phyloP scores from a whole-genome alignment of 2,113 vertebrate species.

The Pipa parva region DNA sequence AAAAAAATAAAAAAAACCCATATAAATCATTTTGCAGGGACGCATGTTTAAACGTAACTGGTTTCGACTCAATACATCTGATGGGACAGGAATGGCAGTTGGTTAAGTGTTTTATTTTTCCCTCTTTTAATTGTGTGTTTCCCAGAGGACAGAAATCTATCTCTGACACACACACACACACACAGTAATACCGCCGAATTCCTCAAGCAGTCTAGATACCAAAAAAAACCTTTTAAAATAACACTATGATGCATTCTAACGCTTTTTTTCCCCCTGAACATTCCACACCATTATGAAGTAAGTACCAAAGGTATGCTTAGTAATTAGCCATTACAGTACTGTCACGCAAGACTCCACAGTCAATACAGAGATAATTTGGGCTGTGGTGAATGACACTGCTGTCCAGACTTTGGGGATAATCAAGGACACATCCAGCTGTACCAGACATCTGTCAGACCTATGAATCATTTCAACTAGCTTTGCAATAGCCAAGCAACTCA shows the following conservation, averaged over 20 bases:
- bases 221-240: conserved; percentile 39
- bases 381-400: conserved; percentile 99
- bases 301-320: conserved; percentile 97
- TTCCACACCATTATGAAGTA: conserved; percentile 68
- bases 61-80: conserved; percentile 1
- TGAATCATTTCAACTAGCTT: conserved; percentile 97
- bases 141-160: not conserved
- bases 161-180: not conserved
- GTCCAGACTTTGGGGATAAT: conserved; percentile 99
- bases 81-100: conserved; percentile 5
- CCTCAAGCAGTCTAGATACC: not conserved
- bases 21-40: conserved; percentile 29
- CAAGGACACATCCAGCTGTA: conserved; percentile 99
- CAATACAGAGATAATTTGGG: conserved; percentile 99
- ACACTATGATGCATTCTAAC: conserved; percentile 44
- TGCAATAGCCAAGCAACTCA: conserved; percentile 76
- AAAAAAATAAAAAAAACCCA: conserved; percentile 32
- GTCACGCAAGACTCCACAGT: conserved; percentile 98
- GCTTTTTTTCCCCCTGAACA: conserved; percentile 52
- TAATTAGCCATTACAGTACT: conserved; percentile 99
- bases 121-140: conserved; percentile 12
- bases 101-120: conserved; percentile 9
- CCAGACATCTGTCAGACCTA: conserved; percentile 99
- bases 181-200: conserved; percentile 6
- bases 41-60: conserved; percentile 19